A percentile compares a stretch with the other conserved stretches of the same genome.
Evolutionary conservation across 2,888 invertebrate species (phyloP).

Genomic region (Mongoloraphidia duomilia): DNA sequence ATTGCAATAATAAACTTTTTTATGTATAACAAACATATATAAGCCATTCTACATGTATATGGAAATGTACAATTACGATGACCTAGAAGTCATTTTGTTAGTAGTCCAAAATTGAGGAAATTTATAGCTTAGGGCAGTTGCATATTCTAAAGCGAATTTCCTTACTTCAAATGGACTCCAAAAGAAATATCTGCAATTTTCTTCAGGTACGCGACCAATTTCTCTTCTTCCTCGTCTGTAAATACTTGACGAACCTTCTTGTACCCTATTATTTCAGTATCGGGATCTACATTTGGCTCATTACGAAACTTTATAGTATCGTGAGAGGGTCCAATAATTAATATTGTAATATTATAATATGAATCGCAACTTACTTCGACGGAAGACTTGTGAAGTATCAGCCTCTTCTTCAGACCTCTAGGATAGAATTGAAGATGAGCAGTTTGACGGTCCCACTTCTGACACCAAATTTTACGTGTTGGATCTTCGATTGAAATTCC

Average conservation of each 20-base stretch:
- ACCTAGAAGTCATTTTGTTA: conserved; percentile 6
- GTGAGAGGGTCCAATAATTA: not conserved
- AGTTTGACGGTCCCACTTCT: too few relatives aligned
- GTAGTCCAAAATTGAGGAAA: not conserved
- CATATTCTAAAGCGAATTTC: not conserved
- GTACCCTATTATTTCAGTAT: not conserved
- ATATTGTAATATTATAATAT: not conserved
- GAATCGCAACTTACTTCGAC: too few relatives aligned
- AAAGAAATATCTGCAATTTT: not conserved
- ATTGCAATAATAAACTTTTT: conserved; percentile 14
- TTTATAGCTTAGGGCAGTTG: not conserved
- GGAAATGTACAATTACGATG: too few relatives aligned
- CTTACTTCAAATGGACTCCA: not conserved
- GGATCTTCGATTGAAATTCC: too few relatives aligned
- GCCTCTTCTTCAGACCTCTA: too few relatives aligned
- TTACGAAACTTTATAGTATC: not conserved
- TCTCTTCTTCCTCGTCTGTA: not conserved
- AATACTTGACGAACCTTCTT: not conserved
- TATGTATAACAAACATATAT: conserved; percentile 8
- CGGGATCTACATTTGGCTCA: not conserved
- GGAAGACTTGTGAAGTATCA: too few relatives aligned
- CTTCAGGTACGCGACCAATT: not conserved
- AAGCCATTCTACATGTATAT: conserved; percentile 8
- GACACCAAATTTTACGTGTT: too few relatives aligned
- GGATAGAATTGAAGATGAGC: too few relatives aligned